Evolutionary conservation across 2,888 invertebrate genomes (phyloP).

Genomic region (Pandemis heparana): DNA sequence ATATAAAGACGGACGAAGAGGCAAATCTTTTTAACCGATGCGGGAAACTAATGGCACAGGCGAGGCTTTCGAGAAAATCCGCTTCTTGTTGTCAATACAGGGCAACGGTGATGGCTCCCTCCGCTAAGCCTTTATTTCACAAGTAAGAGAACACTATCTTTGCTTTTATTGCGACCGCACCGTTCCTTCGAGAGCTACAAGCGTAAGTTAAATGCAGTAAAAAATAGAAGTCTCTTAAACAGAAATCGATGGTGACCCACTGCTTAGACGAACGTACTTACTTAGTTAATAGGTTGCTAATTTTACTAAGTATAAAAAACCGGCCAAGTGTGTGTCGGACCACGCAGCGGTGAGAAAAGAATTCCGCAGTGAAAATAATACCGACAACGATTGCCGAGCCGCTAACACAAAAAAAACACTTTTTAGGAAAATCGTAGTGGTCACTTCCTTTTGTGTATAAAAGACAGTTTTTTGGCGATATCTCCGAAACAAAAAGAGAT

Average conservation of each 20-base stretch:
- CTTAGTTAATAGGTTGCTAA: not conserved
- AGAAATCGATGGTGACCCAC: conserved; percentile 55
- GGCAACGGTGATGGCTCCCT: conserved; percentile 81
- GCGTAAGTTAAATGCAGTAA: conserved; percentile 69
- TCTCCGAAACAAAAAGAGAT: no score
- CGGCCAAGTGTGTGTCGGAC: no score
- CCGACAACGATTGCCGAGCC: no score
- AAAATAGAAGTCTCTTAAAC: conserved; percentile 57
- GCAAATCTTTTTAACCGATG: conserved; percentile 85
- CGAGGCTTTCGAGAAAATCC: conserved; percentile 84
- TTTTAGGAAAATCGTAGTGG: no score
- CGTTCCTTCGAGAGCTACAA: conserved; percentile 59
- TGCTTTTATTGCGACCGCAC: conserved; percentile 74
- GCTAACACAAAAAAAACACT: no score
- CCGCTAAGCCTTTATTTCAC: conserved; percentile 83
- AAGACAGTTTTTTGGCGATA: no score
- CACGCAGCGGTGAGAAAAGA: no score
- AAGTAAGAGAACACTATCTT: conserved; percentile 78
- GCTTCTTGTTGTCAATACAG: conserved; percentile 85
- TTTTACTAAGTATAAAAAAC: not conserved
- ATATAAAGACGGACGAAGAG: conserved; percentile 76
- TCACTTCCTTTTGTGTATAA: no score
- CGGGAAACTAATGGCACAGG: conserved; percentile 85
- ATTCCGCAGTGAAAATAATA: no score
- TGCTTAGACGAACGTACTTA: not conserved